Evolutionary conservation across 1,140 invertebrate genomes (phyloP).

Genomic region (Drosophila setifemur): DNA sequence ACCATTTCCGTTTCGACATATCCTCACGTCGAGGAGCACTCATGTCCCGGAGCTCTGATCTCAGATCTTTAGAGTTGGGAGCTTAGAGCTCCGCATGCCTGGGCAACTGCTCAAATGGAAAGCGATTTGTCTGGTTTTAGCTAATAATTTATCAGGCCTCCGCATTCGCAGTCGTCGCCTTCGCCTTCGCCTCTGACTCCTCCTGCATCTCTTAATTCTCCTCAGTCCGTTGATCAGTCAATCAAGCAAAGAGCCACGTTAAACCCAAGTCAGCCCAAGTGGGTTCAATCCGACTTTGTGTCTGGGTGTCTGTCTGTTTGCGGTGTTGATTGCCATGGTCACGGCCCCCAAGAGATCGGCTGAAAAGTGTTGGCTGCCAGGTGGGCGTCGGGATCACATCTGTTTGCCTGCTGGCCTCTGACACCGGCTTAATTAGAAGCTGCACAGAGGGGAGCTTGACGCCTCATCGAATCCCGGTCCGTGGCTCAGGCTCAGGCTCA

Average conservation of each 20-base stretch:
- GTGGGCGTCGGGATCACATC: conserved; percentile 28
- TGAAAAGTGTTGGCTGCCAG: conserved; percentile 17
- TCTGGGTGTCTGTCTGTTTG: conserved; percentile 35
- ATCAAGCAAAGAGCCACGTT: conserved; percentile 35
- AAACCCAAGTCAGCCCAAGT: conserved; percentile 19
- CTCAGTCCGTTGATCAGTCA: conserved; percentile 63
- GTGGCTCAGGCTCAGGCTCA: not conserved
- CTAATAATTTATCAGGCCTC: conserved; percentile 73
- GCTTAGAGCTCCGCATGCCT: conserved; percentile 18
- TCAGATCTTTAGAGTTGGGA: not conserved
- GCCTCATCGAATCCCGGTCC: conserved; percentile 1
- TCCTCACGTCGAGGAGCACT: conserved; percentile 57
- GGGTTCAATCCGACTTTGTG: conserved; percentile 7
- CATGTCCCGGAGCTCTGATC: not conserved
- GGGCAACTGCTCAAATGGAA: conserved; percentile 66
- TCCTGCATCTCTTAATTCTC: conserved; percentile 15
- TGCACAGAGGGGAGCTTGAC: conserved; percentile 13
- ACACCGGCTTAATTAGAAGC: conserved; percentile 36
- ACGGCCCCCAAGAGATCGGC: conserved; percentile 37
- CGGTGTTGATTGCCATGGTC: conserved; percentile 50
- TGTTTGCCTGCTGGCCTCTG: conserved; percentile 37
- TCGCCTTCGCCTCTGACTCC: not conserved
- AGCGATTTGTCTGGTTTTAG: conserved; percentile 80
- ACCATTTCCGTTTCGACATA: conserved; percentile 42
- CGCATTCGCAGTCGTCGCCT: conserved; percentile 33